Conservation (phyloP, 2,888 invertebrate genomes). For the Hydriomena furcata region DNA sequence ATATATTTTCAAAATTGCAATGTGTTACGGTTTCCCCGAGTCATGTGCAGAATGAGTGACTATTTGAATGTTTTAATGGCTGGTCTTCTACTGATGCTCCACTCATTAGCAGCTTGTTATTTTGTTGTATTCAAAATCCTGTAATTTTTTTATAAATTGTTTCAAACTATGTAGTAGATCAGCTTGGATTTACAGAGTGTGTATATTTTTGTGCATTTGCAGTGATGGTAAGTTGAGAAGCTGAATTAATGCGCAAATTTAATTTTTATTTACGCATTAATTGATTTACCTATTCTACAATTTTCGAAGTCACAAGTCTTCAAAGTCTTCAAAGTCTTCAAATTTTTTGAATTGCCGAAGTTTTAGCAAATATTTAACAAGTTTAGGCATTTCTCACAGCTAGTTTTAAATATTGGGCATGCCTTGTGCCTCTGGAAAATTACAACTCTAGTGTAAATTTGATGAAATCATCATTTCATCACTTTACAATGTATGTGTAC, state of each 20-base stretch:
- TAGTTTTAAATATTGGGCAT: background rate
- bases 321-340: no score
- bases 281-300: background rate
- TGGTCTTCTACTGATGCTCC: conserved; percentile 62
- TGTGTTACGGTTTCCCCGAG: conserved; percentile 46
- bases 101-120: conserved; percentile 38
- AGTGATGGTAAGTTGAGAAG: conserved; percentile 45
- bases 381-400: background rate
- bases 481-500: conserved; percentile 11
- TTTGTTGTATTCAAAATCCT: conserved; percentile 31
- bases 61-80: conserved; percentile 80
- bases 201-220: conserved; percentile 43
- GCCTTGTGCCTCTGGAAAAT: background rate
- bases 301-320: background rate
- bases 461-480: conserved; percentile 16
- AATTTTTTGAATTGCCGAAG: no score
- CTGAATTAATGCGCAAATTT: conserved; percentile 6
- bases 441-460: background rate
- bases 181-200: conserved; percentile 49
- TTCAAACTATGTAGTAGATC: conserved; percentile 64
- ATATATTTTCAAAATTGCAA: conserved; percentile 68
- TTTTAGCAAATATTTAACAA: background rate
- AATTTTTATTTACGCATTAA: conserved; percentile 2
- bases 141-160: conserved; percentile 36
- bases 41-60: conserved; percentile 70